Evolutionary conservation across 2,797 vertebrate genomes (phyloP).

Genomic region (Dicrostonyx torquatus): DNA sequence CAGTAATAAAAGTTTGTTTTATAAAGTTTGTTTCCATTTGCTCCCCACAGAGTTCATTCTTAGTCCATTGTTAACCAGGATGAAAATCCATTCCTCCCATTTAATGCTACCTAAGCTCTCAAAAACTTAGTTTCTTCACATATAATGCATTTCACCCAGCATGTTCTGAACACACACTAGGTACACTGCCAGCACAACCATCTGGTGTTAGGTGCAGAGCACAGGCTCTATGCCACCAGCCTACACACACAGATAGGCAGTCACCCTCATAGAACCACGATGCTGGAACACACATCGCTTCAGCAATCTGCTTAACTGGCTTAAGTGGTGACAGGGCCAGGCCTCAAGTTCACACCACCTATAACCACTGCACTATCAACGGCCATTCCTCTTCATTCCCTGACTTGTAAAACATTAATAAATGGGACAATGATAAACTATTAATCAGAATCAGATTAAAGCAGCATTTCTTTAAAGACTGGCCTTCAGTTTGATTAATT

Average conservation of each 20-base stretch:
- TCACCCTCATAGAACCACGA: not conserved
- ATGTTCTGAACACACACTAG: not conserved
- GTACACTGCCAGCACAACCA: not conserved
- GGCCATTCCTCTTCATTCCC: constrained; percentile 39
- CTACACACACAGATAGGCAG: not conserved
- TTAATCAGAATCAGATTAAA: constrained; percentile 52
- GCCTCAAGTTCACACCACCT: not conserved
- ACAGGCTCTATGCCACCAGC: not conserved
- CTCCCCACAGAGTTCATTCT: constrained; percentile 34
- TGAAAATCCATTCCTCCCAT: constrained; percentile 20
- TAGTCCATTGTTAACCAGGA: not conserved
- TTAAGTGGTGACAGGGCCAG: not conserved
- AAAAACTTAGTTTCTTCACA: not conserved
- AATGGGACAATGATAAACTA: constrained; percentile 16
- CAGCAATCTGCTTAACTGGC: constrained; percentile 10
- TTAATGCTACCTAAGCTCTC: constrained; percentile 21
- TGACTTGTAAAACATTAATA: constrained; percentile 55
- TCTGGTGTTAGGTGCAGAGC: not conserved
- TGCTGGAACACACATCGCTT: not conserved
- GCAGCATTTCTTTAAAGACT: constrained; percentile 46
- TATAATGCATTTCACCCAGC: not conserved
- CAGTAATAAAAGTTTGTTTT: constrained; percentile 33
- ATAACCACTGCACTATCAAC: not conserved
- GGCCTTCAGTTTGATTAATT: constrained; percentile 42
- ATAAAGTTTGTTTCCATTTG: constrained; percentile 20